A percentile compares a stretch with the other conserved stretches of the same genome.
phyloP scores from a whole-genome alignment of 2,888 invertebrate genomes.

The Drosophila ezoana region DNA sequence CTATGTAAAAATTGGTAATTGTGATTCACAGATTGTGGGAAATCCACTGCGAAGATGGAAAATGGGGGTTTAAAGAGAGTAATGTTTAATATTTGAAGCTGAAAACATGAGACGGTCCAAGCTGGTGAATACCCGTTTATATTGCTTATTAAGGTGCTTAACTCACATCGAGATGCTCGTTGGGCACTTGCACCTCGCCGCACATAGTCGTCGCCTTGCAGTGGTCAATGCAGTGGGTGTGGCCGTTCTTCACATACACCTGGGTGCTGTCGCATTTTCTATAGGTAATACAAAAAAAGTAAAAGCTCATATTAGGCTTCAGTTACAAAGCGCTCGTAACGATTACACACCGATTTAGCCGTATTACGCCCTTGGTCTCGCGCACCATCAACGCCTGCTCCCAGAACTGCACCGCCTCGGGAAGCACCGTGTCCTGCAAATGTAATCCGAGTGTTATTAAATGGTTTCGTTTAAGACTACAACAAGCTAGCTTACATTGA shows the following conservation, averaged over 20 bases:
- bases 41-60: too few species aligned
- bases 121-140: too few species aligned
- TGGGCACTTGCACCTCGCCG: slow-evolving; percentile 97
- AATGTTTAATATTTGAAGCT: too few species aligned
- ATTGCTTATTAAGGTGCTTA: background rate
- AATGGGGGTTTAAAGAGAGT: too few species aligned
- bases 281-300: background rate
- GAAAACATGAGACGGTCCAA: too few species aligned
- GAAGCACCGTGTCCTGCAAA: slow-evolving; percentile 92
- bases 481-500: slow-evolving; percentile 90
- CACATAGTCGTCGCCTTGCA: slow-evolving; percentile 95
- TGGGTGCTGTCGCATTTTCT: slow-evolving; percentile 96
- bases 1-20: too few species aligned
- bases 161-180: slow-evolving; percentile 95
- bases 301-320: background rate
- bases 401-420: slow-evolving; percentile 97
- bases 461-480: fast-evolving
- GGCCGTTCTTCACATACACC: slow-evolving; percentile 92
- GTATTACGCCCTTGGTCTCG: slow-evolving; percentile 93
- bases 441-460: slow-evolving; percentile 29
- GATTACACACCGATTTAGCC: slow-evolving; percentile 91
- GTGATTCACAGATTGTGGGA: too few species aligned
- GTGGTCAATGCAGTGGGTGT: slow-evolving; percentile 94
- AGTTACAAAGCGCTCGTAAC: background rate
- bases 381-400: slow-evolving; percentile 95